These are phyloP conservation scores for Scaptomyza caliginosa DNA, from an alignment of 2,888 invertebrate species.

Conservation along the genomic window DNA sequence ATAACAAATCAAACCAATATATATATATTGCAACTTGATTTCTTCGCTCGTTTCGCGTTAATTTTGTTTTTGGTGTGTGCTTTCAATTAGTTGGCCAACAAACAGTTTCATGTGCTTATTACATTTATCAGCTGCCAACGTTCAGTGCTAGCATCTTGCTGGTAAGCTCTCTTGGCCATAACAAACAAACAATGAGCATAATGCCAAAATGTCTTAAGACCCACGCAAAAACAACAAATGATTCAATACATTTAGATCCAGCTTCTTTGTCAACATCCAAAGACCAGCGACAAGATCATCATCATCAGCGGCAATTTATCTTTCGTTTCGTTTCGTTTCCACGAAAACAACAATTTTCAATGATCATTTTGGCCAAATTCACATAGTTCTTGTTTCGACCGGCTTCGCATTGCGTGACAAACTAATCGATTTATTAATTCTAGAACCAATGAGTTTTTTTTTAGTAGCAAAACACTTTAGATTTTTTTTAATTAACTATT, in stretches of 20 bases:
- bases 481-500: no score
- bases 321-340: neutral
- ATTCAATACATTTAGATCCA: neutral
- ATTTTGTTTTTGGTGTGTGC: neutral
- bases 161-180: slow-evolving; percentile 7
- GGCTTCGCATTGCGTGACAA: neutral
- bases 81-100: neutral
- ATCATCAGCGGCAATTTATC: neutral
- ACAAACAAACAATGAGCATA: neutral
- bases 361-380: neutral
- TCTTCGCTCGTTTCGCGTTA: neutral
- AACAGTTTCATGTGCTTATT: slow-evolving; percentile 19
- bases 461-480: no score
- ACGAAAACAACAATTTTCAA: neutral
- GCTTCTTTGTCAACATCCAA: neutral
- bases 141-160: neutral
- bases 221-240: neutral
- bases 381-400: neutral
- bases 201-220: neutral
- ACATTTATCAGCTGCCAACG: neutral
- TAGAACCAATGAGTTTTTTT: no score
- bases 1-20: slow-evolving; percentile 8
- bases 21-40: neutral
- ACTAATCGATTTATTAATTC: no score
- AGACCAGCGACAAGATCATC: neutral